These are phyloP conservation scores for Porites divaricata DNA, from an alignment of 92 coral and sea anemone genomes.

Conservation along the genomic window DNA sequence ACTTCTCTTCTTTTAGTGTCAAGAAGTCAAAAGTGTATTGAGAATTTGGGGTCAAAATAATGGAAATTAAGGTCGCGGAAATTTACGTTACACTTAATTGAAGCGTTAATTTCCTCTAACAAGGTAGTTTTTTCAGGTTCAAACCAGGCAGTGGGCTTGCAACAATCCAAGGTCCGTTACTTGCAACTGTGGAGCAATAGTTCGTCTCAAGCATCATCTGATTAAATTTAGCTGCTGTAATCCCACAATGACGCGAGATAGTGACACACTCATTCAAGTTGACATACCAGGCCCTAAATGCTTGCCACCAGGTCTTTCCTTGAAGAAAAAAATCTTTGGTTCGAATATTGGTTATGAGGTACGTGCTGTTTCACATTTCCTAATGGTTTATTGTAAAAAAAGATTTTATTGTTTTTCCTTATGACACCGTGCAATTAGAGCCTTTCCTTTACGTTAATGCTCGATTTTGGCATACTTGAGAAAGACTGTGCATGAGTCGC, in stretches of 20 bases:
- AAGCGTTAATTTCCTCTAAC: neutral
- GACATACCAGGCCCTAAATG: neutral
- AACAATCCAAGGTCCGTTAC: neutral
- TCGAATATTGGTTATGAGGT: neutral
- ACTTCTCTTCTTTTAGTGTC: no score
- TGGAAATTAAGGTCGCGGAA: no score
- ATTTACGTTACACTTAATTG: no score
- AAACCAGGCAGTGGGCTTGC: neutral
- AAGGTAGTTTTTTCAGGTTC: neutral
- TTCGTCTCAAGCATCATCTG: neutral
- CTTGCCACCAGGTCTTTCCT: neutral
- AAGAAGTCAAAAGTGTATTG: no score
- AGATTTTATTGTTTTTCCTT: no score
- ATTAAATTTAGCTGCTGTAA: neutral
- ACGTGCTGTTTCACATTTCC: neutral
- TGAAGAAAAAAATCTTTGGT: neutral
- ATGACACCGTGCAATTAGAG: no score
- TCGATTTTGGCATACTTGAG: no score
- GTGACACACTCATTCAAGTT: neutral
- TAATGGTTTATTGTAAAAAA: neutral
- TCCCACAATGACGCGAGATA: neutral
- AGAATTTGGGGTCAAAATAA: no score
- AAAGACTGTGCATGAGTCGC: no score
- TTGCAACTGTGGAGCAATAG: neutral
- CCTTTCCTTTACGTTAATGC: no score